Evolutionary conservation across 2,113 vertebrate species (phyloP).

Genomic region (Chaenogobius annularis): DNA sequence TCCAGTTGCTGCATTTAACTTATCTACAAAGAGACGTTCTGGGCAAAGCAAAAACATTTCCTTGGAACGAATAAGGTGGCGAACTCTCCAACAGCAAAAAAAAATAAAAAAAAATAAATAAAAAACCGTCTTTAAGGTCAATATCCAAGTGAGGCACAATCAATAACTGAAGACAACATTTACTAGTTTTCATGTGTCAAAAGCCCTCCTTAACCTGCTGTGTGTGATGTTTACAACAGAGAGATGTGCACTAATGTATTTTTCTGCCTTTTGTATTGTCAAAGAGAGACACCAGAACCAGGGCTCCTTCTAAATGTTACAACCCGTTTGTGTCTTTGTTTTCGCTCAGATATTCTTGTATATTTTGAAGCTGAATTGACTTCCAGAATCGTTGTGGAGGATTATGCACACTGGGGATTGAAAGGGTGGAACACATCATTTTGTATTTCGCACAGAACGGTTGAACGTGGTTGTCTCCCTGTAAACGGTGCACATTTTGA

Average conservation of each 20-base stretch:
- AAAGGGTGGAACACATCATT: conserved; percentile 18
- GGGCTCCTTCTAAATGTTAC: conserved; percentile 59
- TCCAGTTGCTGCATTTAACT: too few species aligned
- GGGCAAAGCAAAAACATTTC: not conserved
- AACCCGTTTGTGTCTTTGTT: conserved; percentile 56
- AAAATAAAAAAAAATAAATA: too few species aligned
- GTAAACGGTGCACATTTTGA: conserved; percentile 3
- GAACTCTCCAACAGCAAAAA: not conserved
- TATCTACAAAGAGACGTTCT: not conserved
- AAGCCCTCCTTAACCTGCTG: conserved; percentile 31
- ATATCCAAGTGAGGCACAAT: not conserved
- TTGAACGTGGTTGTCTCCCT: conserved; percentile 20
- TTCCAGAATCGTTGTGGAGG: conserved; percentile 19
- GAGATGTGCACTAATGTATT: conserved; percentile 61
- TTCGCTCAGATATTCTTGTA: conserved; percentile 60
- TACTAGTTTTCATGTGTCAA: conserved; percentile 16
- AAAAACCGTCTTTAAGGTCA: not conserved
- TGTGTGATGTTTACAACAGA: conserved; percentile 71
- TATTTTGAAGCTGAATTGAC: conserved; percentile 55
- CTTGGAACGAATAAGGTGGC: not conserved
- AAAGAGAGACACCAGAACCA: conserved; percentile 43
- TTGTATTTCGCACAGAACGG: conserved; percentile 5
- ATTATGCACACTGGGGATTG: conserved; percentile 33
- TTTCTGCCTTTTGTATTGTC: conserved; percentile 33
- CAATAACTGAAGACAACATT: conserved; percentile 16